Conservation (phyloP, 2,888 invertebrate species). For the Ophioninae sp. region DNA sequence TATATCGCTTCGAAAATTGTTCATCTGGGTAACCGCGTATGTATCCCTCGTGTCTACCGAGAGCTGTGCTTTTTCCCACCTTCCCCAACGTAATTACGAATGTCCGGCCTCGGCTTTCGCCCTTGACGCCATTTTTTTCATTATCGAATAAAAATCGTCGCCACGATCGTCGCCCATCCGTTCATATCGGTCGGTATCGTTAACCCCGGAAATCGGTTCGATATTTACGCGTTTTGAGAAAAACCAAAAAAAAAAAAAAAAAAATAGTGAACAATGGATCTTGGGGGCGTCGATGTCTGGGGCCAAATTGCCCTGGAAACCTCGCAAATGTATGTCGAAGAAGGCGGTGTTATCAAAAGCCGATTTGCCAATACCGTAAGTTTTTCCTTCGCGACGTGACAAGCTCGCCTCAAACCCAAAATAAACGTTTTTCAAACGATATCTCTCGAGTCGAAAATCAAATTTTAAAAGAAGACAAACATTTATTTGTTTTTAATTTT, state of each 20-base stretch:
- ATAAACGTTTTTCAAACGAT: not conserved
- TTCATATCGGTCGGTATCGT: not conserved
- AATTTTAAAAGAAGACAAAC: no score
- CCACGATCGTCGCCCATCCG: not conserved
- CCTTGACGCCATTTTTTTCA: not conserved
- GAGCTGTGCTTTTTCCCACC: constrained; percentile 39
- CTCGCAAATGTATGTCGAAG: constrained; percentile 91
- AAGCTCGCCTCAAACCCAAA: not conserved
- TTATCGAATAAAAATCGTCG: not conserved
- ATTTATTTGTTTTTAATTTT: no score
- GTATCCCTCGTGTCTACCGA: constrained; percentile 49
- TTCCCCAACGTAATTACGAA: constrained; percentile 29
- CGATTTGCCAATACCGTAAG: constrained; percentile 93
- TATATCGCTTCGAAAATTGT: constrained; percentile 68
- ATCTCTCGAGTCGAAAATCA: no score
- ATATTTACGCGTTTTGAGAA: constrained; percentile 9
- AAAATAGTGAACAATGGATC: constrained; percentile 83
- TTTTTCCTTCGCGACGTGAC: constrained; percentile 42
- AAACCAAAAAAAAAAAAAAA: no score
- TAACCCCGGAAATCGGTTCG: not conserved
- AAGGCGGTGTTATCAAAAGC: constrained; percentile 89
- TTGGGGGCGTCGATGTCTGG: constrained; percentile 90
- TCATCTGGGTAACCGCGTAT: constrained; percentile 61
- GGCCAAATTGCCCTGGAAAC: constrained; percentile 94
- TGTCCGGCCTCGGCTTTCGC: constrained; percentile 20